Base-by-base conservation (phyloP, 1,140 invertebrate species). In the Riptortus pedestris region DNA sequence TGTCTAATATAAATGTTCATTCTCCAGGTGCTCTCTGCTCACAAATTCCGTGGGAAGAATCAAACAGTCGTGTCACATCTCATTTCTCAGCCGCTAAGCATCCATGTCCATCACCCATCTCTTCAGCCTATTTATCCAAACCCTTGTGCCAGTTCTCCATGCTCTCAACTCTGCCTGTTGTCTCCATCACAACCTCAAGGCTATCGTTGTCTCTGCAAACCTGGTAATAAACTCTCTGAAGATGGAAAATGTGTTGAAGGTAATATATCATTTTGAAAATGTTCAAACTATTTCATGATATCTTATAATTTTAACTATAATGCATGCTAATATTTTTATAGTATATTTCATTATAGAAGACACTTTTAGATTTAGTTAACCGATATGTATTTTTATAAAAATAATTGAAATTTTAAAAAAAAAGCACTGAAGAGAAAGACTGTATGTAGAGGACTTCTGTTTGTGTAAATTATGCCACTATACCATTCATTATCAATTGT, bases 61-160 rank as follows among this genome's bases (percentile, higher is more conserved):
- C 91, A 95, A 72, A 90, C 88, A 0, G 91, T 97, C 0, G 90
- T 96, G 1, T 93, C 92, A 0, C 93, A 96, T 75, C 75, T 95
- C 31, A 94, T 96, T 58, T 93, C 90, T 2, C 93, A 96, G 76
- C 93, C 94, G 0, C 77, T 97, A 1, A 93, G 91, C 2, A 93
- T 97, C 57, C 92, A 95, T 71, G 92, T 96, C 0, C 88, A 94
- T 71, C 94, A 98, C 76, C 88, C 91, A 1, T 86, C 90, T 0
- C 74, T 96, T n/a, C 94, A 98, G 73, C 94, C 93, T 0, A 78
- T 83, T n/a, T 80, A 81, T 20, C 72, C 78, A 0, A 96, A 94
- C 74, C 92, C 93, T 0, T 98, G 95, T 73, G 76, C 74, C 51
- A 81, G 84, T 63, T 81, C 84, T 1, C 76, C 83, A 0, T 99